These are phyloP conservation scores for Tetramorium bicarinatum DNA, from an alignment of 2,888 invertebrate genomes.

Conservation along the genomic window DNA sequence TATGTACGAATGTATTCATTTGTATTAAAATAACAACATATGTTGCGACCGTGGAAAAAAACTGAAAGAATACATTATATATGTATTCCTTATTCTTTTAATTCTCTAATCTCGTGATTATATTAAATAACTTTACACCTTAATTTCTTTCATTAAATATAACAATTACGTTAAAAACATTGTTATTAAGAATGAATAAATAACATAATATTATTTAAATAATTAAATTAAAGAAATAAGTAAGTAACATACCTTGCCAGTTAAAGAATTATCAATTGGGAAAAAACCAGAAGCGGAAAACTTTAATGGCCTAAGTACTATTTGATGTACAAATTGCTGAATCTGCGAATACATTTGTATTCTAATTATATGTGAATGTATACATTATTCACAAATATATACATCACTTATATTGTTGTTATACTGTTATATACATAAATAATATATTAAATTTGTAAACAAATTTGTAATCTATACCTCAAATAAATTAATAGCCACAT, in stretches of 20 bases:
- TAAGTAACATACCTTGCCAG: slow-evolving; percentile 27
- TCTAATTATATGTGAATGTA: background rate
- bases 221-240: background rate
- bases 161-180: background rate
- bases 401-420: too few species aligned
- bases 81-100: background rate
- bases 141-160: background rate
- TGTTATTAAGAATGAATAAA: background rate
- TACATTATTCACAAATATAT: background rate
- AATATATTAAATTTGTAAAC: background rate
- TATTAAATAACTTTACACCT: background rate
- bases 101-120: background rate
- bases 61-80: slow-evolving; percentile 30
- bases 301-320: slow-evolving; percentile 10
- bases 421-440: background rate
- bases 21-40: slow-evolving; percentile 49
- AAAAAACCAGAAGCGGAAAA: slow-evolving; percentile 28
- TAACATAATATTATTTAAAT: background rate
- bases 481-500: background rate
- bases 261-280: slow-evolving; percentile 36
- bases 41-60: slow-evolving; percentile 27
- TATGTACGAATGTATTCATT: background rate
- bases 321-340: slow-evolving; percentile 39
- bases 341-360: slow-evolving; percentile 16
- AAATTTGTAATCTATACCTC: background rate